These are phyloP conservation scores for Puma concolor DNA, from an alignment of 2,113 vertebrate genomes.

Conservation along the genomic window DNA sequence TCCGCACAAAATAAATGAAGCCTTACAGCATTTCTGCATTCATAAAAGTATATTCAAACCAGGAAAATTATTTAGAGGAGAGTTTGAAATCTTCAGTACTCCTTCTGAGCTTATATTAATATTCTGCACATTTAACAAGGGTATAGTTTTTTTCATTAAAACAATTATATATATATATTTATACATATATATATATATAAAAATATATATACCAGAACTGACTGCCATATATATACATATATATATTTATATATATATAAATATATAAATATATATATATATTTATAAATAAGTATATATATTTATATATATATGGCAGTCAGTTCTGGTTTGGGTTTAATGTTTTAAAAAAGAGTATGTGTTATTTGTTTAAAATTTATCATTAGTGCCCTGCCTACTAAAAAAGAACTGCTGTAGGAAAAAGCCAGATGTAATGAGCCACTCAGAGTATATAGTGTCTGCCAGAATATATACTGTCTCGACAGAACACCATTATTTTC, in stretches of 20 bases:
- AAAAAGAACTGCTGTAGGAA: slow-evolving; percentile 40
- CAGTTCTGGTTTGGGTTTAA: slow-evolving; percentile 54
- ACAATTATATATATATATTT: not conserved
- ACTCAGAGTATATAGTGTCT: slow-evolving; percentile 58
- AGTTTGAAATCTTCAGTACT: not conserved
- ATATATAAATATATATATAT: too few relatives aligned
- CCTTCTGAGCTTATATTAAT: not conserved
- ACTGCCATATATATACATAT: too few relatives aligned
- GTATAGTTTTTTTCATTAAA: not conserved
- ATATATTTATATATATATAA: too few relatives aligned
- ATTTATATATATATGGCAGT: not conserved
- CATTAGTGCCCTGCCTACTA: slow-evolving; percentile 24
- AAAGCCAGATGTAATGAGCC: slow-evolving; percentile 55
- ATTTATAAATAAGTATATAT: not conserved
- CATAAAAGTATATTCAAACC: not conserved
- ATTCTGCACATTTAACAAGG: not conserved
- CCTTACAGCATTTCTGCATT: slow-evolving; percentile 51
- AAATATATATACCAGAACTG: too few relatives aligned
- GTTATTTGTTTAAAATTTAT: slow-evolving; percentile 59
- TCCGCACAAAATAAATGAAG: slow-evolving; percentile 64
- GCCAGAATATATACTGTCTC: slow-evolving; percentile 78
- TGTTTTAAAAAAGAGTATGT: not conserved
- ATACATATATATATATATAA: too few relatives aligned
- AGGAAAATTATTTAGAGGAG: slow-evolving; percentile 27
- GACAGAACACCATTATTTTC: slow-evolving; percentile 80